Evolutionary conservation across 2,113 vertebrate species (phyloP), one percentile per base, ranked within the genome.

Genomic region (Tringa solitaria): DNA sequence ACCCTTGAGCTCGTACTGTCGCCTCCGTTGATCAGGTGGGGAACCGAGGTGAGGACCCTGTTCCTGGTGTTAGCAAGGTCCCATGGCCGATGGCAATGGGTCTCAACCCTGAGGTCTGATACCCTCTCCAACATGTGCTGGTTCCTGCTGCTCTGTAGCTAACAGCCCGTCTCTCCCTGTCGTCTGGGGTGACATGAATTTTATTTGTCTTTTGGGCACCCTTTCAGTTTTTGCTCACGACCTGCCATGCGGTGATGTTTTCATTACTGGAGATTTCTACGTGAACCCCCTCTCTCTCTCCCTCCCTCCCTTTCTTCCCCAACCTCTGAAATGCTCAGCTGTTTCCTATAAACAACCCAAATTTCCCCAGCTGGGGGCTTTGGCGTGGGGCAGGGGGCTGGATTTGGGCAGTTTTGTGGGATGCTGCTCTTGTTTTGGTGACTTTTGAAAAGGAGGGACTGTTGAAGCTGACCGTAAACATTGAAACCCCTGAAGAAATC

Each of bases 81-180:
- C 72, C 41, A 0, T 4, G 35, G 0, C 59, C 35, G 68, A 0
- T 21, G 10, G 67, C 21, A 5, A 51, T 68, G 80, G 14, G 8
- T 54, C 53, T 54, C 72, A n/a, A 10, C 26, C 33, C 53, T 12
- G 64, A 41, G 63, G 13, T 46, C 64, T 14, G 0, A 45, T 7
- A 3, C 30, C 13, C 46, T 2, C 27, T 17, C 30, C 50, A 43
- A 2, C 7, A 2, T 1, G 19, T 23, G 41, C 6, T 74, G 60
- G 1, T 35, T 20, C 24, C 8, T 69, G 54, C 57, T 24, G 89
- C 5, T 5, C 23, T 26, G 61, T 26, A 35, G 32, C 43, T 11
- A 26, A 15, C 30, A 50, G 37, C 76, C 78, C 9, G 0, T 28
- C 43, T 48, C 33, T 63, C 0, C 0, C 85, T 23, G 24, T 33